Evolutionary conservation across 2,113 vertebrate species (phyloP).

Genomic region (Aphelocoma coerulescens): DNA sequence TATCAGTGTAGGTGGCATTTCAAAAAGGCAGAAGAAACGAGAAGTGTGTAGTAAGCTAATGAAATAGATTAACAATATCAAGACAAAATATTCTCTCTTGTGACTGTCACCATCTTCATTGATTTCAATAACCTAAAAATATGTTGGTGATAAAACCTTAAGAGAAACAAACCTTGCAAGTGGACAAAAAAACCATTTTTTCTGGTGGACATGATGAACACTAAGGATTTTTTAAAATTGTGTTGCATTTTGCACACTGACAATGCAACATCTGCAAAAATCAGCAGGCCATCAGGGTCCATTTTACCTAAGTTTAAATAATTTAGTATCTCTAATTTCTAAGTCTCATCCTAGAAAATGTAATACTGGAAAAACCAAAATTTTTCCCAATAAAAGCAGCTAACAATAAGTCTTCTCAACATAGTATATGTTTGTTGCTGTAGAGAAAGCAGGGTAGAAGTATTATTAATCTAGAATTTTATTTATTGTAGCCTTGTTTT

Average conservation of each 20-base stretch:
- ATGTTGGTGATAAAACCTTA: background rate
- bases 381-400: background rate
- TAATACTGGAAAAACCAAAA: background rate
- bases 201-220: background rate
- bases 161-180: background rate
- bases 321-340: background rate
- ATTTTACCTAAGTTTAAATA: background rate
- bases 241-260: background rate
- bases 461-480: background rate
- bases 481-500: background rate
- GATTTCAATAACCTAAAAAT: background rate
- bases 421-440: background rate
- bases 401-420: background rate
- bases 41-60: background rate
- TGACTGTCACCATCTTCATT: background rate
- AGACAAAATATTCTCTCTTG: background rate
- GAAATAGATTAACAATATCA: background rate
- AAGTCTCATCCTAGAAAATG: background rate
- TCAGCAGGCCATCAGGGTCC: background rate
- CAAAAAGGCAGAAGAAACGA: constrained; percentile 29
- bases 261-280: background rate
- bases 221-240: background rate
- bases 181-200: background rate
- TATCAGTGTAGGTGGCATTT: constrained; percentile 50
- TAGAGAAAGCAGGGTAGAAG: background rate